Evolutionary conservation across 1,140 invertebrate genomes (phyloP).

Genomic region (Pinna nobilis): DNA sequence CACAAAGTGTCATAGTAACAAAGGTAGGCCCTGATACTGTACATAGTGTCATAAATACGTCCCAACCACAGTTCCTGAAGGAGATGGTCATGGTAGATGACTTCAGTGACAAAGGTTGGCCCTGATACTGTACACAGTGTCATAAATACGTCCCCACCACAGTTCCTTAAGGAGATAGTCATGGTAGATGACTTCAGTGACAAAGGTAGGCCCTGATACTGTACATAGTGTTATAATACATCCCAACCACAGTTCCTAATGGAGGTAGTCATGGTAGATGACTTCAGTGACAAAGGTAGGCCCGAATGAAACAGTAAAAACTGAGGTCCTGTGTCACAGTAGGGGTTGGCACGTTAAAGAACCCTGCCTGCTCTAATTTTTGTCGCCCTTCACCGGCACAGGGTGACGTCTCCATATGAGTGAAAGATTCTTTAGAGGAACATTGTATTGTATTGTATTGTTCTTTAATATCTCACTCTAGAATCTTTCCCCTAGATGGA

Average conservation of each 20-base stretch:
- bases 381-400: no score
- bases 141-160: constrained; percentile 91
- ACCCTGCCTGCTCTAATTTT: no score
- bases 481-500: no score
- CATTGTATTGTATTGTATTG: no score
- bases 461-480: no score
- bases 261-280: constrained; percentile 98
- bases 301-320: no score
- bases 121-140: constrained; percentile 93
- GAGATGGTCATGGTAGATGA: constrained; percentile 99
- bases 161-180: constrained; percentile 96
- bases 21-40: constrained; percentile 87
- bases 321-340: no score
- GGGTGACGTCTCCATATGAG: no score
- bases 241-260: constrained; percentile 92
- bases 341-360: no score
- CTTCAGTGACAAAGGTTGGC: constrained; percentile 92
- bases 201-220: constrained; percentile 81
- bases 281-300: constrained; percentile 94
- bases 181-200: constrained; percentile 98
- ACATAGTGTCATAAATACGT: constrained; percentile 94
- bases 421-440: no score
- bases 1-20: constrained; percentile 92
- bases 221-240: constrained; percentile 86
- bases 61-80: constrained; percentile 91